These are phyloP conservation scores for Aspiorhynchus laticeps DNA, from an alignment of 2,113 vertebrate genomes.

Conservation along the genomic window DNA sequence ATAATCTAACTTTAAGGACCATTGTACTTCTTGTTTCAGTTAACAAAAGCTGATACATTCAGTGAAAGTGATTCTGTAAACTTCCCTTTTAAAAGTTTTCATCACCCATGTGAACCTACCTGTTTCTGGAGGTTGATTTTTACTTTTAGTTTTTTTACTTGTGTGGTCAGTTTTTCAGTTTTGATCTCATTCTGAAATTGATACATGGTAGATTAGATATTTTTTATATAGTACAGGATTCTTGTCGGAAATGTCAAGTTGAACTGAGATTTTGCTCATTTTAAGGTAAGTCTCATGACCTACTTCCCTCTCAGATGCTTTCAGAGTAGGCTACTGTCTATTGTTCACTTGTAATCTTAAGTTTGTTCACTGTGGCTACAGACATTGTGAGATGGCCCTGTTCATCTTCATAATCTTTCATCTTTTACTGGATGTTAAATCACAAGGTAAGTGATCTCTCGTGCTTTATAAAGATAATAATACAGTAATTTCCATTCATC, in stretches of 20 bases:
- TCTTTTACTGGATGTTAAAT: neutral
- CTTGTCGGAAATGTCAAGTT: no score
- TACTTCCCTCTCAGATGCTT: neutral
- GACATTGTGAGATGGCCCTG: neutral
- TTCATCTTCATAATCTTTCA: no score
- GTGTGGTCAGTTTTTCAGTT: neutral
- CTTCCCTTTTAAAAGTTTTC: neutral
- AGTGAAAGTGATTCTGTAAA: constrained; percentile 1
- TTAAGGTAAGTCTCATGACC: neutral
- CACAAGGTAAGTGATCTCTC: neutral
- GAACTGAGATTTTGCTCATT: neutral
- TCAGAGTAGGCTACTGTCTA: neutral
- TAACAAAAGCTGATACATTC: neutral
- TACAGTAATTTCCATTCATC: no score
- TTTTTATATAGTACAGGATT: neutral
- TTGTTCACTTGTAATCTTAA: neutral
- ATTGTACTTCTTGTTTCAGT: neutral
- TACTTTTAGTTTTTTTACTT: neutral
- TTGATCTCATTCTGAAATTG: neutral
- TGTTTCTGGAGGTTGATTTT: neutral
- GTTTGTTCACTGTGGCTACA: neutral
- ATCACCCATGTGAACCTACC: neutral
- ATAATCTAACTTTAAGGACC: constrained; percentile 6
- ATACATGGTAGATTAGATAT: neutral
- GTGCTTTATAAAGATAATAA: no score